Conservation (phyloP, 1,140 invertebrate species). For the Aphidius gifuensis region DNA sequence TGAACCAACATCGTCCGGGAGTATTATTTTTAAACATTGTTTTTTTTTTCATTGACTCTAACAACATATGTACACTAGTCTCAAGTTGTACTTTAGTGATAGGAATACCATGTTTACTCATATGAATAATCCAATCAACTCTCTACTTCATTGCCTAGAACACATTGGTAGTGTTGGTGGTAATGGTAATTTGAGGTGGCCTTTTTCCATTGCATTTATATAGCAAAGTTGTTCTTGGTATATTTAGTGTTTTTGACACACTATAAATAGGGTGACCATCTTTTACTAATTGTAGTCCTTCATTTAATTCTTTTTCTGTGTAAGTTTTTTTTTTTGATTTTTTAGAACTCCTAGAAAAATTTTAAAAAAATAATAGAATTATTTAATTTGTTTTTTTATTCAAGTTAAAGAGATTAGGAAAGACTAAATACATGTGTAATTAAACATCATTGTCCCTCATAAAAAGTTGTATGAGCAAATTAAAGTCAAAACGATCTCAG, state of each 20-base stretch:
- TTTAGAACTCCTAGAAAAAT: too few species aligned
- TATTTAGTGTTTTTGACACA: background rate
- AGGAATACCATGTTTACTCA: conserved; percentile 40
- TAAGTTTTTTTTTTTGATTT: too few species aligned
- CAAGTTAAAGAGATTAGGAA: too few species aligned
- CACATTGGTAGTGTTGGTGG: conserved; percentile 33
- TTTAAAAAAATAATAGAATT: too few species aligned
- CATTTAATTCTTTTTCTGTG: background rate
- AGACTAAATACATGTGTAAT: too few species aligned
- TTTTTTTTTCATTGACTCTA: conserved; percentile 31
- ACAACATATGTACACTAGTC: conserved; percentile 37
- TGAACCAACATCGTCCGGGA: conserved; percentile 35
- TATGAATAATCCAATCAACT: conserved; percentile 36
- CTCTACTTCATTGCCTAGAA: conserved; percentile 32
- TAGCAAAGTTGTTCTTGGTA: background rate
- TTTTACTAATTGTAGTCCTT: background rate
- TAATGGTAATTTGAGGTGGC: conserved; percentile 17
- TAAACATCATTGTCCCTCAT: too few species aligned
- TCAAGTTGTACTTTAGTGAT: conserved; percentile 37
- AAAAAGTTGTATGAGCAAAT: too few species aligned
- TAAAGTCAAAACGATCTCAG: too few species aligned
- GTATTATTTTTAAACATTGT: conserved; percentile 36
- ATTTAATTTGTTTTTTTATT: too few species aligned
- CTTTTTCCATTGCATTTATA: background rate
- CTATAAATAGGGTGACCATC: background rate